Evolutionary conservation across 2,113 vertebrate species (phyloP), one percentile per base, ranked within the genome.

Genomic region (Dasyornis broadbenti): DNA sequence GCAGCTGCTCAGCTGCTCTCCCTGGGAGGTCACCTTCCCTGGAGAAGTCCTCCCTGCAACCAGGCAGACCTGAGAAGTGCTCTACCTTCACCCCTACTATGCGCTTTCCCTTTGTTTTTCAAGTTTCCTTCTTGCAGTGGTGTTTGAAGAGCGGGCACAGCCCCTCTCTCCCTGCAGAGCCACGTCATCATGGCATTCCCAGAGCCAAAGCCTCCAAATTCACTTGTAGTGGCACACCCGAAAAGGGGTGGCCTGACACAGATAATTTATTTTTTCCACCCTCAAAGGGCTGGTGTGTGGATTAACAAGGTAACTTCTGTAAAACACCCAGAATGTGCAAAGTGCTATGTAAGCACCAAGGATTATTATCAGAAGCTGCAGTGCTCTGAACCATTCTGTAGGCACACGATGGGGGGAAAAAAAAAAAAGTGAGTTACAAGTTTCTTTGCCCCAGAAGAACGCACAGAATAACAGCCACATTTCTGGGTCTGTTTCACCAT

Each of bases 101-200:
- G n/a, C 39, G 28, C 22, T 31, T 4, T 16, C 13, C 37, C 28
- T 23, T 9, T 13, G 31, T 11, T 70, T 59, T 4, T 23, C 4
- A 20, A 20, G 28, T 1, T 7, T 60, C 33, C 54, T 45, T 27
- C 50, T 17, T 9, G 27, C 45, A 80, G 59, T 0, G 12, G 30
- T 45, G 42, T 49, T 5, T 8, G 69, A 63, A 3, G 31, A 77
- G 65, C 1, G 1, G 50, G 56, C 71, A 45, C 61, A 45, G 45
- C 31, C 35, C 35, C 42, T 27, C 44, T 50, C 10, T 16, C 49
- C 65, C 75, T 2, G 0, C 1, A 0, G 33, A 81, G 66, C 28
- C 52, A 20, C 0, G 0, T 3, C 61, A 70, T 19, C 13, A 2
- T 0, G 0, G 21, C 2, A 0, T 5, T 90, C 60, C 54, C 66